Evolutionary conservation across 2,797 vertebrate species (phyloP), one percentile per base, ranked within the genome.

Genomic region (Lithobates pipiens): DNA sequence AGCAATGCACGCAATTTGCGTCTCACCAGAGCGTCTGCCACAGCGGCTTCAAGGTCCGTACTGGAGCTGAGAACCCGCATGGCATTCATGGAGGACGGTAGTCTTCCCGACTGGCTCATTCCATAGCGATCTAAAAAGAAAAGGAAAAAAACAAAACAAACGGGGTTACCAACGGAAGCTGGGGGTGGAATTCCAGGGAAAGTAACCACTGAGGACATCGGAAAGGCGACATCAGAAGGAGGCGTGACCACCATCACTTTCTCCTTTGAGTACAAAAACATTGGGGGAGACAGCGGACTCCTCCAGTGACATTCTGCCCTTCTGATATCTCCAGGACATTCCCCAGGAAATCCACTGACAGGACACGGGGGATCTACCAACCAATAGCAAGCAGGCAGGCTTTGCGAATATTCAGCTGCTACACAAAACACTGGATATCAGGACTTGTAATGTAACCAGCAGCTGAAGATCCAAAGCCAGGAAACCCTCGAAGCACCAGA

Each of bases 1-100:
- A 5, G 13, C 50, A 54, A 54, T 16, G 50, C 16, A 54, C 50
- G 16, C 50, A 54, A 18, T 18, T 29, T 0, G 5, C 16, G 81
- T 91, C 96, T 95, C 94, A 99, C 98, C 97, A 99, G 92, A 90
- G 98, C 98, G 84, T 99, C 98, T 0, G 98, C 98, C 1, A 99
- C 98, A 0, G 98, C 98, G 5, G 98, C 98, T 90, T 99, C 98
- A 87, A 99, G 96, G 88, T 99, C 98, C 0, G 98, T 98, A 88
- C 98, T 98, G 0, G 97, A 98, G 92, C 98, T 99, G 21, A 99
- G 93, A 61, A 98, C 97, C 88, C 97, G 92, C 98, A 99, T 98
- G 88, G 98, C 96, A 75, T 96, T 99, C 87, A 98, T 95, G 1
- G 98, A 98, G 3, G 97, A 96, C 77, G 98, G 98, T 89, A 98